Evolutionary conservation across 64 coral and sea anemone species (phyloP), one percentile per base, ranked within the genome.

Genomic region (Hydrozoanthus tunicans): DNA sequence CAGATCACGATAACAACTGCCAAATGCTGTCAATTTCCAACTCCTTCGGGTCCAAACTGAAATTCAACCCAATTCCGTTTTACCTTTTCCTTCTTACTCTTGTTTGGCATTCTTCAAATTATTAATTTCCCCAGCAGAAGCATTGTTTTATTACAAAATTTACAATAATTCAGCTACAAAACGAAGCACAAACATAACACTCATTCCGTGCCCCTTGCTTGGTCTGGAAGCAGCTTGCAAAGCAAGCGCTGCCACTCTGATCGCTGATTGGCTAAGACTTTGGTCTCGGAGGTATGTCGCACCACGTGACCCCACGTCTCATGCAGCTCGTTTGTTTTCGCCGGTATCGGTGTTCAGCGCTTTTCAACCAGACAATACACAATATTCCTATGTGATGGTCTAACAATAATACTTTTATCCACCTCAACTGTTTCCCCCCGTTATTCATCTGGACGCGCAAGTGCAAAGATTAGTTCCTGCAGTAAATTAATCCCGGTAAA

Each of bases 11-110:
- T 80, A 63, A 90, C 89, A 90, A 78, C 51, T 79, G 75, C 75
- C 51, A 75, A 75, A 70, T 75, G 73, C 85, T 73, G 55, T 66
- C 76, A 90, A 54, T 79, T 90, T 90, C 54, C 60, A 55, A 80
- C 8, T 65, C 20, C 43, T 53, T 90, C 63, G 77, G 59, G 13
- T 59, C 27, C 4, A 63, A 78, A 64, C 61, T 15, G 80, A 58
- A 6, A 55, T 78, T 27, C 24, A 55, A 73, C 59, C 1, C 3
- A 3, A 26, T 11, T 56, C 66, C 12, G 57, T 69, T 64, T 64
- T 92, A 96, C 95, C 95, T 96, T 96, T 51, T 96, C 95, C 88
- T 96, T 96, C 66, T 96, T 96, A 69, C 92, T 90, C 91, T 96
- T 96, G 91, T 96, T 96, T 65, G 95, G 95, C 95, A 96, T 96